Evolutionary conservation across 2,797 vertebrate species (phyloP).

Genomic region (Paratrypauchen microcephalus): DNA sequence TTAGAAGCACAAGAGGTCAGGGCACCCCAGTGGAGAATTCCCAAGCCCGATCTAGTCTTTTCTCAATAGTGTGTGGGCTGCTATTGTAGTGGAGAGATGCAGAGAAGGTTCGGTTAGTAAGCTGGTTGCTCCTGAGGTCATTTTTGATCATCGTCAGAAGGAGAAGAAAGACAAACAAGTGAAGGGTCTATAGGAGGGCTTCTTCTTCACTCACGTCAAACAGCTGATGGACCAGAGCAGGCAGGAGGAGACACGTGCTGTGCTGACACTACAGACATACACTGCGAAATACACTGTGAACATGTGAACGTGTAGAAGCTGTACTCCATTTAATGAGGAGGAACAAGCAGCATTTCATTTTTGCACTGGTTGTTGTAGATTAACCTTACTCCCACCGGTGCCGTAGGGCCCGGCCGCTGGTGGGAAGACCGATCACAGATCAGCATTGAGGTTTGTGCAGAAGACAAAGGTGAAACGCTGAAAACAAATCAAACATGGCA

Average conservation of each 20-base stretch:
- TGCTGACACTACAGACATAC: not conserved
- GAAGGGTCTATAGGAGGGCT: slow-evolving; percentile 26
- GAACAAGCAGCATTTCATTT: slow-evolving; percentile 20
- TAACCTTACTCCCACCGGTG: too few relatives aligned
- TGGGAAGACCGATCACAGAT: too few relatives aligned
- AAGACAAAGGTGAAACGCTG: too few relatives aligned
- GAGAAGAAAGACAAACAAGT: slow-evolving; percentile 28
- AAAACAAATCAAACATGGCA: too few relatives aligned
- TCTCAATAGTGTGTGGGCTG: slow-evolving; percentile 66
- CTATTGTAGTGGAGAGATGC: slow-evolving; percentile 63
- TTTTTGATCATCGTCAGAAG: slow-evolving; percentile 56
- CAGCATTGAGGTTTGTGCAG: too few relatives aligned
- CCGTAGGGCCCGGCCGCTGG: too few relatives aligned
- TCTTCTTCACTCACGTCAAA: slow-evolving; percentile 10
- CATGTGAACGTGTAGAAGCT: slow-evolving; percentile 14
- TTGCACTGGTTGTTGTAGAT: not conserved
- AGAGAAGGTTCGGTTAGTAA: slow-evolving; percentile 43
- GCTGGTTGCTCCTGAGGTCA: slow-evolving; percentile 51
- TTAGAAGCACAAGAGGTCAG: slow-evolving; percentile 68
- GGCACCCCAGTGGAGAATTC: slow-evolving; percentile 62
- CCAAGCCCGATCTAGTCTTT: slow-evolving; percentile 19
- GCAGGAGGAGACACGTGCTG: slow-evolving; percentile 6
- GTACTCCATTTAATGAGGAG: slow-evolving; percentile 53
- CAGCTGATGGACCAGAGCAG: slow-evolving; percentile 30
- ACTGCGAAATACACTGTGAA: not conserved